Evolutionary conservation across 2,888 invertebrate genomes (phyloP), one percentile per base, ranked within the genome.

Genomic region (Cheilosia grossa): DNA sequence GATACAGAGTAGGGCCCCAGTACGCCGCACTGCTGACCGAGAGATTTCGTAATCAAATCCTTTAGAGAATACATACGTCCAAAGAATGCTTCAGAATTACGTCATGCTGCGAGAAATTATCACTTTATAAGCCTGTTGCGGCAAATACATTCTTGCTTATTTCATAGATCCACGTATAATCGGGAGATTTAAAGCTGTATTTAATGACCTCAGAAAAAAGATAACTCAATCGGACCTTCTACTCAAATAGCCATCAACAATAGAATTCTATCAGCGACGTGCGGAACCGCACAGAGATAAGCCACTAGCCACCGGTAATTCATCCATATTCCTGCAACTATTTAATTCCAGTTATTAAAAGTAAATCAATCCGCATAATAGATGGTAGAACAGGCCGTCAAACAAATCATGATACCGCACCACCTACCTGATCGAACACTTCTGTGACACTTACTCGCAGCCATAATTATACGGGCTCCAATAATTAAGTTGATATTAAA

Each of bases 311-410:
- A 59, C 47, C 37, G 69, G 19, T 37, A n/a, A 59, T 64, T 53
- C 44, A 44, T 70, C 30, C 30, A 53, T 27, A 15, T 54, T 42
- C 63, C 9, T 40, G 61, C 54, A 54, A 30, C 73, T 15, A 70
- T 66, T 77, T 72, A 67, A 72, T 56, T 61, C 59, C 78, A 2
- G 67, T 73, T 79, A 82, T 82, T 82, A 82, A 79, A 82, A 82
- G 61, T 73, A 78, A 73, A 82, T 82, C 73, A 73, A 56, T 73
- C 47, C 44, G 73, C 82, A 79, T 73, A 82, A 64, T 79, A 73
- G 53, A 77, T 72, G 15, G 6, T 13, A 64, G 53, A 79, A 73
- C 42, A 21, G n/a, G 44, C 24, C 56, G 37, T 13, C 61, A 30
- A 56, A 40, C 24, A 69, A 56, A 75, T 64, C 56, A 40, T 47